Percentiles rank a stretch among this genome's conserved stretches.
These are phyloP conservation scores for Calonectris borealis DNA, from an alignment of 2,113 vertebrate species.

Conservation along the genomic window DNA sequence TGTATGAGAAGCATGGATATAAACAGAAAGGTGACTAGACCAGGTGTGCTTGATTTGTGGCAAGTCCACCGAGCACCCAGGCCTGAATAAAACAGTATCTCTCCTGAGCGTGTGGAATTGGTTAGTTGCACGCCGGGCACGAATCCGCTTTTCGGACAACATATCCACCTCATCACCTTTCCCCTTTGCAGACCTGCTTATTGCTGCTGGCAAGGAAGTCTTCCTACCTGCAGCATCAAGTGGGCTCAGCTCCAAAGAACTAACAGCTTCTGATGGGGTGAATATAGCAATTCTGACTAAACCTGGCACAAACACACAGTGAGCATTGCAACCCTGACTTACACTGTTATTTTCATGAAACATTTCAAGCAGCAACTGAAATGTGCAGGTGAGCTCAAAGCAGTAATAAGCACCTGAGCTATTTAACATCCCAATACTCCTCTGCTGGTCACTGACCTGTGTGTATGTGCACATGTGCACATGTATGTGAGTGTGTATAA, in stretches of 20 bases:
- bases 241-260: background rate
- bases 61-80: too few relatives aligned
- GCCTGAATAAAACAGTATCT: too few relatives aligned
- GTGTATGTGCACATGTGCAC: background rate
- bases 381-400: background rate
- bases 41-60: too few relatives aligned
- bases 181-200: background rate
- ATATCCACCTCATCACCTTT: background rate
- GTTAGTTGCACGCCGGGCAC: too few relatives aligned
- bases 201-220: background rate
- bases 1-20: too few relatives aligned
- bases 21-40: too few relatives aligned
- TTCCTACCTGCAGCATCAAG: background rate
- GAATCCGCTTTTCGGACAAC: too few relatives aligned
- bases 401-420: background rate
- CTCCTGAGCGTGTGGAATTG: too few relatives aligned
- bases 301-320: background rate
- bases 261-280: background rate
- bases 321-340: background rate
- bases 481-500: background rate
- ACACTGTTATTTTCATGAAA: background rate
- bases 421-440: background rate
- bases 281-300: background rate
- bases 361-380: constrained; percentile 4
- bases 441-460: background rate